These are phyloP conservation scores for Podiceps cristatus DNA, from an alignment of 2,113 vertebrate genomes.

Conservation along the genomic window DNA sequence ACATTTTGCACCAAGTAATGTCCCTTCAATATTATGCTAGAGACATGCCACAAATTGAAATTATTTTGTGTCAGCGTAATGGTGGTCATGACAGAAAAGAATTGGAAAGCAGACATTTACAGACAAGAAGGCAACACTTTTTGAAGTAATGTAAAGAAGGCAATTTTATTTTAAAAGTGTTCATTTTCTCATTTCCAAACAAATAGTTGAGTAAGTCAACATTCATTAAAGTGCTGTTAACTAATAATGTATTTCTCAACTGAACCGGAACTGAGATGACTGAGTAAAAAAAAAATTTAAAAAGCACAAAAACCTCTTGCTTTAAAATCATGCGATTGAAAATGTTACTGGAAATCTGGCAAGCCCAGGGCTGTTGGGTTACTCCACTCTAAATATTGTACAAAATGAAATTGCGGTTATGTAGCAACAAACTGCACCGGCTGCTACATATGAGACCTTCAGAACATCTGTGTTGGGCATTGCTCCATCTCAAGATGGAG, in stretches of 20 bases:
- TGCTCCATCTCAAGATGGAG: constrained; percentile 19
- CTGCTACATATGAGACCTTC: constrained; percentile 25
- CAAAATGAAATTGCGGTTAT: constrained; percentile 22
- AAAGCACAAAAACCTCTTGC: background rate
- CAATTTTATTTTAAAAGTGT: background rate
- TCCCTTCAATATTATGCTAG: background rate
- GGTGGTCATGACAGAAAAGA: background rate
- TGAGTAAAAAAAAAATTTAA: background rate
- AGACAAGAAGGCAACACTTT: background rate
- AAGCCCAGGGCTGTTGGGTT: constrained; percentile 6
- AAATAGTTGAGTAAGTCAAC: background rate
- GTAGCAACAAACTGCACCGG: constrained; percentile 8
- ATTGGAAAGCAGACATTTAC: background rate
- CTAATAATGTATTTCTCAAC: constrained; percentile 22
- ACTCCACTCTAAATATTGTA: constrained; percentile 48
- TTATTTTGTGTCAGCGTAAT: background rate
- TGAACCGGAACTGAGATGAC: background rate
- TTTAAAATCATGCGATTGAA: background rate
- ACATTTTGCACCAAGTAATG: background rate
- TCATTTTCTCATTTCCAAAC: constrained; percentile 24
- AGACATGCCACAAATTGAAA: background rate
- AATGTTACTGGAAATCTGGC: constrained; percentile 42
- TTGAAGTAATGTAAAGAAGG: background rate
- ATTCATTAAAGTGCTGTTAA: background rate
- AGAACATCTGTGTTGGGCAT: constrained; percentile 59